Evolutionary conservation across 23 tunicate species (phyloP), one percentile per base, ranked within the genome.

Genomic region (Ascidia mentula): DNA sequence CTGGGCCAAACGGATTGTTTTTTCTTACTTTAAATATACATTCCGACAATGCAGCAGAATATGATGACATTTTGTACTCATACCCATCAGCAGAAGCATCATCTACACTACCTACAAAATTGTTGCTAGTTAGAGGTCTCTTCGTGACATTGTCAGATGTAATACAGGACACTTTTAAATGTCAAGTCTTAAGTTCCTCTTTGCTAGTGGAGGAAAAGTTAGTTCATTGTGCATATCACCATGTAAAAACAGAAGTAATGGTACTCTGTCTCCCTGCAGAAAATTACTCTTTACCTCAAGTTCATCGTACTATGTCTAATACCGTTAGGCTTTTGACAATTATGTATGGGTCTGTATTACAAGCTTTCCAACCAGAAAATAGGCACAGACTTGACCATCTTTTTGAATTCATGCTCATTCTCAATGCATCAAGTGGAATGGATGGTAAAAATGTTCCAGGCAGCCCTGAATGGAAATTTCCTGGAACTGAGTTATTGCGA

Each of bases 101-200:
- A 15, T 36, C 83, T 72, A 74, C 46, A 0, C 8, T 72, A 22
- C 82, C 79, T 40, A 79, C 90, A 37, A 86, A 86, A 72, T 40
- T 91, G 46, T 69, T 61, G 18, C 80, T 77, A 26, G 69, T 87
- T 18, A 84, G 97, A 33, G 97, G 97, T 9, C 31, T 92, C 9
- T 92, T 92, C 79, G 22, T 89, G 2, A 92, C 97, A 31, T 65
- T 92, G 31, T 75, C 97, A 18, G 97, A 92, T 79, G 42, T 92
- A 15, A 72, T 85, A 15, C 75, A 74, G 40, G 87, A 92, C 42
- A 75, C 81, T 31, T 87, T 87, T 65, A 40, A 53, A 0, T 38
- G 88, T 59, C 40, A 59, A 75, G 82, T 83, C 6, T 59, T 87
- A 37, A 90, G 89, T 53, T 70, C 92, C 15, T 77, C 91, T 20